A percentile compares a stretch with the other conserved stretches of the same genome.
Conservation (phyloP, 2,888 invertebrate genomes). For the Trichogramma evanescens region DNA sequence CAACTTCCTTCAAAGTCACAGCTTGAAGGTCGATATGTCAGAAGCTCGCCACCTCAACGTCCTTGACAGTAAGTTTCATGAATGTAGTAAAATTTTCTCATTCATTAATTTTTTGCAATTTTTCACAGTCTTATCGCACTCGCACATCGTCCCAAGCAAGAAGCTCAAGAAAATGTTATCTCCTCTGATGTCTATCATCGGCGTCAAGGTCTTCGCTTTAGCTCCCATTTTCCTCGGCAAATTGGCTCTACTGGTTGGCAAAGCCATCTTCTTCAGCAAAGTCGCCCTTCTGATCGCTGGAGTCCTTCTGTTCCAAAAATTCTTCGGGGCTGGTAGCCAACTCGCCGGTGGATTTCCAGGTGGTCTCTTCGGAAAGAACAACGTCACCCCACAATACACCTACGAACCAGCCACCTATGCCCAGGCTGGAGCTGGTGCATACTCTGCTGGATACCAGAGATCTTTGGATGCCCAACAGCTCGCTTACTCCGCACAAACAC, state of each 20-base stretch:
- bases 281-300: constrained; percentile 69
- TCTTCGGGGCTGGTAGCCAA: constrained; percentile 53
- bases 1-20: constrained; percentile 56
- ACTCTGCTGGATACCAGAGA: constrained; percentile 23
- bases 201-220: constrained; percentile 65
- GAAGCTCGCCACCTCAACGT: not conserved
- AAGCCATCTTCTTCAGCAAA: constrained; percentile 72
- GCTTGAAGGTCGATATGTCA: constrained; percentile 55
- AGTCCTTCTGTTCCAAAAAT: constrained; percentile 62
- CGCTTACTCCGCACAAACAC: constrained; percentile 64
- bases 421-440: constrained; percentile 38
- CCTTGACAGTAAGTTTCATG: too few relatives aligned
- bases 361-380: constrained; percentile 36
- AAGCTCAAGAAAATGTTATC: constrained; percentile 64
- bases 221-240: constrained; percentile 66
- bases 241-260: constrained; percentile 65
- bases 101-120: too few relatives aligned
- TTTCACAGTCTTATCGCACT: too few relatives aligned
- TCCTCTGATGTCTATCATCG: constrained; percentile 63
- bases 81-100: too few relatives aligned
- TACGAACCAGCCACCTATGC: constrained; percentile 6
- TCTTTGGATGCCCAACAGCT: constrained; percentile 58
- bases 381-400: constrained; percentile 18
- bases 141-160: not conserved
- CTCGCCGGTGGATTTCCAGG: constrained; percentile 24